Base-by-base conservation (phyloP, 1,140 invertebrate species). In the Bombus pyrosoma region DNA sequence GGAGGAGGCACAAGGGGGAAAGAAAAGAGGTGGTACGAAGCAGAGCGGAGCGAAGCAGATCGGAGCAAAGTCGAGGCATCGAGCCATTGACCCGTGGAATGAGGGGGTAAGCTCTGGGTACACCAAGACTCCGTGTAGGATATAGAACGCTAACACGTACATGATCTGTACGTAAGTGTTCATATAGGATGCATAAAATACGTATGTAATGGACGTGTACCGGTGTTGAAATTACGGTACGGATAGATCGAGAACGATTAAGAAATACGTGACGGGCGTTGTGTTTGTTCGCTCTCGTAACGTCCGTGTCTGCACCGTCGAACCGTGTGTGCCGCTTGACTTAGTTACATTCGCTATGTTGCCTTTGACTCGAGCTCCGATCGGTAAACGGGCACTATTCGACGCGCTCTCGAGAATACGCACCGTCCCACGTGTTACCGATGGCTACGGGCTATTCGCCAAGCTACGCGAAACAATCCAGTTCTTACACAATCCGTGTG, bases 241-340 rank as follows among this genome's bases (percentile, higher is more conserved):
- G 89, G 93, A 94, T 92, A 94, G 93, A 94, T 94, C 91, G 93
- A 91, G 91, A 94, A 88, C 93, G 94, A 94, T 94, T 94, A 94
- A 95, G 94, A 94, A 94, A 94, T 94, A 92, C 93, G 91, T 94
- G 94, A 94, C 92, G 93, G 91, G 87, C 92, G 94, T 94, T 94
- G 94, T 94, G 90, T 91, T 88, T 91, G 88, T 77, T 76, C 83
- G 89, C 81, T 91, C 86, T 88, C 78, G 87, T 90, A 78, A 88
- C 85, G 81, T 69, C 62, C 39, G 41, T 86, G 64, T 72, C 78
- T 82, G 78, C 22, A 57, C 68, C 43, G 71, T 15, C 34, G 76
- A 72, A 53, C 34, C 68, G 82, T 57, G 76, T 77, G 59, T 68
- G 34, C n/a, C 12, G 53, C 4, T 88, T 53, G 39, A 82, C 22